phyloP scores from a whole-genome alignment of 2,888 invertebrate genomes.

The Habroteleia sp. region DNA sequence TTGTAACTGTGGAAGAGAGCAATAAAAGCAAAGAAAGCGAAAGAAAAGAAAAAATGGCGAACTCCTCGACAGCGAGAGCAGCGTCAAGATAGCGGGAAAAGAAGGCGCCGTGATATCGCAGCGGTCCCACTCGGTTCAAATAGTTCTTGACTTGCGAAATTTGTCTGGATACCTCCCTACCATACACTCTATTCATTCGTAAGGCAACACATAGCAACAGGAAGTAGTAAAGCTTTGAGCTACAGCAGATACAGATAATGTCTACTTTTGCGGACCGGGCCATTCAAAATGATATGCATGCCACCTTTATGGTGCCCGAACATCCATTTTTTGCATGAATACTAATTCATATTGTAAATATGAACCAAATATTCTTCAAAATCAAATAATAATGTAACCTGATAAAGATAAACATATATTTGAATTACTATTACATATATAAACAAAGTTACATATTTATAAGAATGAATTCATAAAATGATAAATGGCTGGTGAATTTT shows the following conservation, averaged over 20 bases:
- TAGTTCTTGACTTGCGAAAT: slow-evolving; percentile 77
- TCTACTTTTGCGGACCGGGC: slow-evolving; percentile 36
- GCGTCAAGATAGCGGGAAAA: slow-evolving; percentile 22
- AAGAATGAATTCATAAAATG: no score
- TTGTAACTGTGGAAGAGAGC: slow-evolving; percentile 54
- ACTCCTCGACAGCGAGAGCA: slow-evolving; percentile 42
- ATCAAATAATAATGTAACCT: slow-evolving; percentile 1
- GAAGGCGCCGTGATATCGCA: slow-evolving; percentile 45
- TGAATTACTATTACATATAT: no score
- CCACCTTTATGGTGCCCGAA: slow-evolving; percentile 45
- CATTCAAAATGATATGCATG: slow-evolving; percentile 48
- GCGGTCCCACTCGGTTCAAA: slow-evolving; percentile 31
- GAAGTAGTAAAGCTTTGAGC: slow-evolving; percentile 60
- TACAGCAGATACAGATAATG: slow-evolving; percentile 54
- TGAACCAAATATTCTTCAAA: slow-evolving; percentile 20
- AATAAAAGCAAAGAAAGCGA: slow-evolving; percentile 59
- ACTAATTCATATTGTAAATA: not conserved
- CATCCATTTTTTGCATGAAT: slow-evolving; percentile 39
- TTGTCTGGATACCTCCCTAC: slow-evolving; percentile 75
- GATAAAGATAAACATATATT: no score
- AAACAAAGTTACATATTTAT: no score
- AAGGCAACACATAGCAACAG: slow-evolving; percentile 47
- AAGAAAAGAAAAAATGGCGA: slow-evolving; percentile 48
- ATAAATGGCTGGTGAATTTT: no score
- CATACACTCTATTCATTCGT: slow-evolving; percentile 23